These are phyloP conservation scores for Lordiphosa clarofinis DNA, from an alignment of 1,140 invertebrate species.

Conservation along the genomic window DNA sequence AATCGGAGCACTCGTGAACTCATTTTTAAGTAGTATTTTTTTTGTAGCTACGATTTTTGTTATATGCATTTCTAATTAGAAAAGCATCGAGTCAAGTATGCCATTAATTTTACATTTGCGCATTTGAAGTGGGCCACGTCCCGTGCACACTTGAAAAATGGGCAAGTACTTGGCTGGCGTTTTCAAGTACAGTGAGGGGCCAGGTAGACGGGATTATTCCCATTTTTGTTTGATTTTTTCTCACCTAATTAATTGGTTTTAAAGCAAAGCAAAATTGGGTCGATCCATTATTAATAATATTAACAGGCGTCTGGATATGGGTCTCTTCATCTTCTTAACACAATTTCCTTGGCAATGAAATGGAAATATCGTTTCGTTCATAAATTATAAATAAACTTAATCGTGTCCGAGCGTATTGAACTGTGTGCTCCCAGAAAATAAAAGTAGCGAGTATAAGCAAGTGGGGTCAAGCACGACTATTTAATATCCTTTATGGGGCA, in stretches of 20 bases:
- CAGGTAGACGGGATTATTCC: no score
- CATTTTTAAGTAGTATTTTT: constrained; percentile 42
- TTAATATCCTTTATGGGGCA: no score
- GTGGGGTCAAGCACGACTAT: no score
- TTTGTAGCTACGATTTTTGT: constrained; percentile 44
- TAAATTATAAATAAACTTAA: constrained; percentile 73
- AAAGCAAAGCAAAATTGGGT: constrained; percentile 31
- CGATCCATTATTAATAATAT: constrained; percentile 25
- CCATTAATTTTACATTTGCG: constrained; percentile 67
- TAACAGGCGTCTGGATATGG: constrained; percentile 4
- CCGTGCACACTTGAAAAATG: constrained; percentile 35
- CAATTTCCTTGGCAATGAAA: constrained; percentile 51
- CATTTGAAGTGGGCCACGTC: constrained; percentile 48
- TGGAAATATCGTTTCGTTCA: constrained; percentile 48
- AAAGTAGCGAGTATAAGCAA: no score
- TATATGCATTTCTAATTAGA: constrained; percentile 63
- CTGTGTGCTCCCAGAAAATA: constrained; percentile 16
- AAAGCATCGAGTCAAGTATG: constrained; percentile 61
- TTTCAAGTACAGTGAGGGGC: constrained; percentile 13
- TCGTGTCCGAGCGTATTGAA: constrained; percentile 66
- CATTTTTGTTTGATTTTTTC: not conserved
- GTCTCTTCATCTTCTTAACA: constrained; percentile 56
- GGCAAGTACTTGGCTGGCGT: constrained; percentile 24
- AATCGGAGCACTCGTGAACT: constrained; percentile 37
- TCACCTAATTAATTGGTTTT: constrained; percentile 44